A percentile compares a stretch with the other conserved stretches of the same genome.
Conservation (phyloP, 1,140 invertebrate species). For the Drosophila simulans region DNA sequence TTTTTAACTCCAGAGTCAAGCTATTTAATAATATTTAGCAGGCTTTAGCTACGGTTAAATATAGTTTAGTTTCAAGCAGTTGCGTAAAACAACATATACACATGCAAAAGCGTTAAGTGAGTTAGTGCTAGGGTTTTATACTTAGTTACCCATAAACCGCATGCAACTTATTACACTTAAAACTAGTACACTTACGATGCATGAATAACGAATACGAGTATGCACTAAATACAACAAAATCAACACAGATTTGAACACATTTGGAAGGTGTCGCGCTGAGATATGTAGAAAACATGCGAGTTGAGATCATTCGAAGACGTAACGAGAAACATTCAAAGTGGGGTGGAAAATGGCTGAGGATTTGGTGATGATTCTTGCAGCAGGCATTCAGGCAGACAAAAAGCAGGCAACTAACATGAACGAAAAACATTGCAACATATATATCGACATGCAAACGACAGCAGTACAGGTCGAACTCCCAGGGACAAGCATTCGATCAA, state of each 20-base stretch:
- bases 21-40: constrained; percentile 45
- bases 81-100: constrained; percentile 74
- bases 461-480: constrained; percentile 13
- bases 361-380: constrained; percentile 67
- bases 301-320: constrained; percentile 50
- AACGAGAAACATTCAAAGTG: constrained; percentile 53
- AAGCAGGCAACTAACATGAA: constrained; percentile 77
- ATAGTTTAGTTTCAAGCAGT: constrained; percentile 44
- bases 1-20: constrained; percentile 26
- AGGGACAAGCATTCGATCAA: constrained; percentile 26
- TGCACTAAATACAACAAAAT: constrained; percentile 73
- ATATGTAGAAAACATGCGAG: constrained; percentile 55
- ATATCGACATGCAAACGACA: constrained; percentile 43
- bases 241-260: constrained; percentile 62
- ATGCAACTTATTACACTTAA: constrained; percentile 36
- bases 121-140: constrained; percentile 53
- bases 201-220: constrained; percentile 52
- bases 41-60: constrained; percentile 33
- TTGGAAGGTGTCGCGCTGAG: constrained; percentile 35
- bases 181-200: constrained; percentile 54
- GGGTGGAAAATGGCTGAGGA: constrained; percentile 41
- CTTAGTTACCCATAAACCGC: constrained; percentile 52
- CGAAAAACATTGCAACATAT: constrained; percentile 45
- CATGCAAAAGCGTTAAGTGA: constrained; percentile 64
- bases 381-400: constrained; percentile 65